phyloP scores from a whole-genome alignment of 2,888 invertebrate species.

The Scrobipalpa atriplicella region DNA sequence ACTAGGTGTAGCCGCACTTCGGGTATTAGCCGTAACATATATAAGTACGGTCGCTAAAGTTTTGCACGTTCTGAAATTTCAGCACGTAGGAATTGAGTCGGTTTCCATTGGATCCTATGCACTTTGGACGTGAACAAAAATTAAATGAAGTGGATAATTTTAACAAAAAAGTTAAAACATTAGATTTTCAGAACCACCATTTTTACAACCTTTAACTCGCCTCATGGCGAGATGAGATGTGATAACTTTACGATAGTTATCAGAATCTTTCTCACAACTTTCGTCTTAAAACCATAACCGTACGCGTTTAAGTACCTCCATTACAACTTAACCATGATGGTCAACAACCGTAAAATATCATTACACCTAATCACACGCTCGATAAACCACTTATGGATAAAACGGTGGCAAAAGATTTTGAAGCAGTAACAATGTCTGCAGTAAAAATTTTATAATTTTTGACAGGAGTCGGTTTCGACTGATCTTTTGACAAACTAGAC shows the following conservation, averaged over 20 bases:
- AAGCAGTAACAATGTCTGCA: constrained; percentile 37
- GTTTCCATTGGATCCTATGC: no score
- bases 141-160: background rate
- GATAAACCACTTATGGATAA: constrained; percentile 49
- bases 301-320: constrained; percentile 21
- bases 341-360: constrained; percentile 42
- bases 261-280: constrained; percentile 17
- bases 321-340: constrained; percentile 31
- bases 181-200: background rate
- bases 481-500: constrained; percentile 30
- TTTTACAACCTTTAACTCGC: constrained; percentile 24
- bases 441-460: constrained; percentile 26
- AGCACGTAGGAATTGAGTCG: no score
- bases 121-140: no score
- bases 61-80: no score
- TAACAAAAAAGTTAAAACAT: background rate
- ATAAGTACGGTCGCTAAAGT: no score
- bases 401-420: constrained; percentile 38
- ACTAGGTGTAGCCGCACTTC: no score
- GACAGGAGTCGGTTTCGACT: constrained; percentile 30
- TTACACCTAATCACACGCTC: constrained; percentile 53
- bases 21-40: no score
- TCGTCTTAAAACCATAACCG: constrained; percentile 16
- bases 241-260: constrained; percentile 23
- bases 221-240: background rate